A percentile compares a stretch with the other conserved stretches of the same genome.
Evolutionary conservation across 2,113 vertebrate species (phyloP).

Genomic region (Brienomyrus brachyistius): DNA sequence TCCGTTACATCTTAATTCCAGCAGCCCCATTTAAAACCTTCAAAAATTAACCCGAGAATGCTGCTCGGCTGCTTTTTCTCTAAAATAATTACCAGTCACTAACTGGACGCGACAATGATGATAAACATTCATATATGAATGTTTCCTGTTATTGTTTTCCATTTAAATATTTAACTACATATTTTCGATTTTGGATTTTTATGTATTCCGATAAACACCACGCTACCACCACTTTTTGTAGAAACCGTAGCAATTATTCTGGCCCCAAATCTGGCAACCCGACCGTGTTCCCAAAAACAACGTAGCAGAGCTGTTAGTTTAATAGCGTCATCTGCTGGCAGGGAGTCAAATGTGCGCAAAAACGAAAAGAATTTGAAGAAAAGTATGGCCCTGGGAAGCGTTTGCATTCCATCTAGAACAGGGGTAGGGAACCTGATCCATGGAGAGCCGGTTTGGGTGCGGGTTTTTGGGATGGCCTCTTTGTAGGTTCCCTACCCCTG

Average conservation of each 20-base stretch:
- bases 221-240: background rate
- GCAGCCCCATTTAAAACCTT: background rate
- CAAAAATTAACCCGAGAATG: background rate
- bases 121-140: background rate
- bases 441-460: too few species aligned
- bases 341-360: background rate
- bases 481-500: too few species aligned
- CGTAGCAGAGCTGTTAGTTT: background rate
- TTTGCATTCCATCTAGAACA: background rate
- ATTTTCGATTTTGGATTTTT: background rate
- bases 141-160: background rate
- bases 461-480: too few species aligned
- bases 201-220: background rate
- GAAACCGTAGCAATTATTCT: background rate
- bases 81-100: background rate
- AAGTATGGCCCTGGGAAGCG: background rate
- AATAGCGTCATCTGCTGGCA: conserved; percentile 17
- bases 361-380: background rate
- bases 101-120: background rate
- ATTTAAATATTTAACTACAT: background rate
- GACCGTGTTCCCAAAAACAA: background rate
- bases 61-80: background rate
- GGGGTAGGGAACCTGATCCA: too few species aligned
- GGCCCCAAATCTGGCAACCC: background rate
- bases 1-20: background rate